Percentiles rank a stretch among this genome's conserved stretches.
These are phyloP conservation scores for Magallana ariakensis DNA, from an alignment of 1,140 invertebrate species.

Conservation along the genomic window DNA sequence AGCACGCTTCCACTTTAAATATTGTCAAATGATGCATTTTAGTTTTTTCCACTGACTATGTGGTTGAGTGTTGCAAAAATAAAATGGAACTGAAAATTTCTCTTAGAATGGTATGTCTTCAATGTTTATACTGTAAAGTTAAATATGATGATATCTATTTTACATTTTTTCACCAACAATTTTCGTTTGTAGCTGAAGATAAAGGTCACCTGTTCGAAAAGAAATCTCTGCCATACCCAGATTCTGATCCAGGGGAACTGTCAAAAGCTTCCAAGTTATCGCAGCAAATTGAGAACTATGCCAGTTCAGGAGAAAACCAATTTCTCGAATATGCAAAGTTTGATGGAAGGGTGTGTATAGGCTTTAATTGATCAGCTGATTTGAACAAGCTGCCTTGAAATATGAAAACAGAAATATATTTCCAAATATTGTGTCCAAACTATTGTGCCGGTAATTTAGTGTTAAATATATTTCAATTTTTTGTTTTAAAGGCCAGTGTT, in stretches of 20 bases:
- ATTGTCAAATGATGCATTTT: no score
- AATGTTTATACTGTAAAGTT: no score
- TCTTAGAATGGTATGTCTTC: no score
- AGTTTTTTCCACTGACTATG: no score
- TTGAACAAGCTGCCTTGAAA: not conserved
- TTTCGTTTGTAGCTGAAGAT: constrained; percentile 81
- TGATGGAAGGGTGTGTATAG: constrained; percentile 85
- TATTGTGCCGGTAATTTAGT: no score
- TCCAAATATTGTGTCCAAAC: no score
- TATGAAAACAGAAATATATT: not conserved
- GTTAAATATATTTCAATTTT: not conserved
- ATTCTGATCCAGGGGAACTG: constrained; percentile 30
- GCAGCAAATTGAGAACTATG: constrained; percentile 87
- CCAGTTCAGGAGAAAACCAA: constrained; percentile 88
- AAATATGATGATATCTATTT: no score
- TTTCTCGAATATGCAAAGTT: constrained; percentile 94
- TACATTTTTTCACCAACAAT: no score
- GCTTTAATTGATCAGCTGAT: not conserved
- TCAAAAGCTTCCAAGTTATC: constrained; percentile 82
- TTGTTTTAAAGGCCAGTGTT: constrained; percentile 83
- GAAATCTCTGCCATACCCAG: constrained; percentile 59
- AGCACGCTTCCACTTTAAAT: no score
- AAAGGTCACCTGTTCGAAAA: constrained; percentile 85
- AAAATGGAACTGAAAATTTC: no score
- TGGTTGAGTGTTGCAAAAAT: no score